A percentile compares a stretch with the other conserved stretches of the same genome.
These are phyloP conservation scores for Trogon surrucura DNA, from an alignment of 2,113 vertebrate species.

Conservation along the genomic window DNA sequence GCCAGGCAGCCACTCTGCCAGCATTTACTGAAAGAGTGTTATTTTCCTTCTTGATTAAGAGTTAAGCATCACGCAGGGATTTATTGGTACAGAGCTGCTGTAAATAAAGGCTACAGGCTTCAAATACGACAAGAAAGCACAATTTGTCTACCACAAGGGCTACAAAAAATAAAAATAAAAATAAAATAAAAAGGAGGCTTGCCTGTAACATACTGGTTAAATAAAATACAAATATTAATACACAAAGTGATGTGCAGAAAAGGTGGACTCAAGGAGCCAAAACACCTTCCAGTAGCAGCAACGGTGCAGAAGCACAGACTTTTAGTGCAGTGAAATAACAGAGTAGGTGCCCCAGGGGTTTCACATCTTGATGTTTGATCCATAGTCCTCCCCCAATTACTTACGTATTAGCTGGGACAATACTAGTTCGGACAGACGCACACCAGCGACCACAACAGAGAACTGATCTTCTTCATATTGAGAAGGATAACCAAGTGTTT, in stretches of 20 bases:
- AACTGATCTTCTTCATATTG: background rate
- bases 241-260: background rate
- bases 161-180: background rate
- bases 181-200: background rate
- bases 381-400: background rate
- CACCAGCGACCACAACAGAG: too few species aligned
- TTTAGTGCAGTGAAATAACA: background rate
- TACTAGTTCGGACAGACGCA: background rate
- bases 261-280: background rate
- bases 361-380: background rate
- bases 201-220: background rate
- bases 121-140: background rate
- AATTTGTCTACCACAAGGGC: background rate
- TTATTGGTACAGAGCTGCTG: background rate
- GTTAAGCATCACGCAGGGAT: background rate
- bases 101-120: background rate
- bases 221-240: background rate
- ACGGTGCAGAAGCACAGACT: background rate
- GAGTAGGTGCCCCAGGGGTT: too few species aligned
- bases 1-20: background rate
- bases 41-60: constrained; percentile 1
- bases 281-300: background rate
- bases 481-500: background rate
- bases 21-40: background rate
- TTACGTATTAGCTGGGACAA: background rate